Conservation (phyloP, 1,140 invertebrate species). For the Drosophila kikkawai region DNA sequence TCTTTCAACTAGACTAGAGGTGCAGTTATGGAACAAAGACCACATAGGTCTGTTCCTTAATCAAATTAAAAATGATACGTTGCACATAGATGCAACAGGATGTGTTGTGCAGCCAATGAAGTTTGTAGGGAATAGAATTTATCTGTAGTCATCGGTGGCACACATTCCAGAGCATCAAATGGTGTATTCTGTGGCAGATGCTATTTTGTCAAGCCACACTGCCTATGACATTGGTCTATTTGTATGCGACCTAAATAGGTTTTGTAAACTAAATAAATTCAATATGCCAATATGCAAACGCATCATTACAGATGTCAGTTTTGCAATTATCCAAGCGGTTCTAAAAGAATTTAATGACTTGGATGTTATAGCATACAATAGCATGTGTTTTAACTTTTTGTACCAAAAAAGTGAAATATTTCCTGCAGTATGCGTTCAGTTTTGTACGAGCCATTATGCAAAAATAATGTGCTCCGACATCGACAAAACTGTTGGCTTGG, state of each 20-base stretch:
- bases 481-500: too few relatives aligned
- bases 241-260: not conserved
- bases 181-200: too few relatives aligned
- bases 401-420: not conserved
- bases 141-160: not conserved
- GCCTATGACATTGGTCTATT: too few relatives aligned
- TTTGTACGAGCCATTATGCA: too few relatives aligned
- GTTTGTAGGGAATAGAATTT: not conserved
- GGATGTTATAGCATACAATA: not conserved
- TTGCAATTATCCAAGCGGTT: not conserved
- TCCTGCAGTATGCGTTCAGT: too few relatives aligned
- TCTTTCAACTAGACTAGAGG: not conserved
- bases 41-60: too few relatives aligned
- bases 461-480: too few relatives aligned
- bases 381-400: not conserved
- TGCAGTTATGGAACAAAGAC: not conserved
- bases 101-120: not conserved
- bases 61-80: too few relatives aligned
- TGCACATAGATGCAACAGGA: not conserved
- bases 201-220: not conserved
- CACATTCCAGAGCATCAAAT: slow-evolving; percentile 1
- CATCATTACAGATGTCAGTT: slow-evolving; percentile 3
- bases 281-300: slow-evolving; percentile 8
- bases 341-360: not conserved
- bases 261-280: not conserved